Conservation (phyloP, 2,797 vertebrate genomes). For the Xiphophorus birchmanni region DNA sequence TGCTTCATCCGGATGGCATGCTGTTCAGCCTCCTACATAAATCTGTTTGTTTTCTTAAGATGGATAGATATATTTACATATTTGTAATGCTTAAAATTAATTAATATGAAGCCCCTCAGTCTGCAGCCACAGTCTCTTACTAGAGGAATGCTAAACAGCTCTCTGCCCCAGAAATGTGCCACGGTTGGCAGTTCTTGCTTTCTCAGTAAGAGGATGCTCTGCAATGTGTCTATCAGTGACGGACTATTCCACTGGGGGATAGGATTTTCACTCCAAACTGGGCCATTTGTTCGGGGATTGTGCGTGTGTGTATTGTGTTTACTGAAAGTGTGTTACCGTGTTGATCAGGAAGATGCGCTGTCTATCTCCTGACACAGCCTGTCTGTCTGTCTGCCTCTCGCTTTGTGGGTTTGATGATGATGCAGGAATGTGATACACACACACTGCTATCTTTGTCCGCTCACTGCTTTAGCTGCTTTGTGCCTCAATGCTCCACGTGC, state of each 20-base stretch:
- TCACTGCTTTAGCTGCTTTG: slow-evolving; percentile 58
- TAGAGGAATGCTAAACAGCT: slow-evolving; percentile 66
- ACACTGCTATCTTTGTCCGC: slow-evolving; percentile 67
- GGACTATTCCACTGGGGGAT: slow-evolving; percentile 45
- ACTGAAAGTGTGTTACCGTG: slow-evolving; percentile 28
- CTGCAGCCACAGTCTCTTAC: slow-evolving; percentile 47
- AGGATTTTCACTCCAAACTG: slow-evolving; percentile 67
- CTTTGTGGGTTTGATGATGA: slow-evolving; percentile 62
- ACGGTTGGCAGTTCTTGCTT: slow-evolving; percentile 61
- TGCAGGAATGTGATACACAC: slow-evolving; percentile 55
- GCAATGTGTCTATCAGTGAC: slow-evolving; percentile 60
- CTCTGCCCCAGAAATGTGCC: slow-evolving; percentile 50
- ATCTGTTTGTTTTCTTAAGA: not conserved
- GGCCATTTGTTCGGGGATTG: slow-evolving; percentile 54
- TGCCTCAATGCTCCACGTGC: slow-evolving; percentile 65
- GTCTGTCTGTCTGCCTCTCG: slow-evolving; percentile 51
- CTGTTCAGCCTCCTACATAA: not conserved
- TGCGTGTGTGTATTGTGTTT: not conserved
- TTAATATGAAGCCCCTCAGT: slow-evolving; percentile 19
- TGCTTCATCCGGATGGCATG: slow-evolving; percentile 19
- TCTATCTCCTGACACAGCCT: slow-evolving; percentile 50
- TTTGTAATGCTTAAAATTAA: not conserved
- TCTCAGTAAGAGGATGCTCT: slow-evolving; percentile 64
- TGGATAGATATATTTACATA: not conserved
- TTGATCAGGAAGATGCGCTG: slow-evolving; percentile 37